Percentiles rank a stretch among this genome's conserved stretches.
Evolutionary conservation across 2,888 invertebrate genomes (phyloP).

Genomic region (Habroteleia sp.): DNA sequence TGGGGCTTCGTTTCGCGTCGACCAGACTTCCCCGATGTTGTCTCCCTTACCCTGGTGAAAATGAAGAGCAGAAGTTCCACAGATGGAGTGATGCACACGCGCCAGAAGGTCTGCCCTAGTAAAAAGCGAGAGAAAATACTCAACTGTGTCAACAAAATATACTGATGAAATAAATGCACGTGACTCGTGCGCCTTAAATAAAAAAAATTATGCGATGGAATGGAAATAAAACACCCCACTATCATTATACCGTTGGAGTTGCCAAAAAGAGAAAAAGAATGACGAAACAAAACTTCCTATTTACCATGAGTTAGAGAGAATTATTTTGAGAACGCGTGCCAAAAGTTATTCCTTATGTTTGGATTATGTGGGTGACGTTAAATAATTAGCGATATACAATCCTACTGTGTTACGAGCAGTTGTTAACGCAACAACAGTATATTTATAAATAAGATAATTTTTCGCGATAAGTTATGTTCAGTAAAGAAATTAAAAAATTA

Average conservation of each 20-base stretch:
- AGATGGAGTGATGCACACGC: slow-evolving; percentile 32
- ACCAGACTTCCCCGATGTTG: slow-evolving; percentile 23
- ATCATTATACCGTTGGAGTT: not conserved
- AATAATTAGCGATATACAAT: not conserved
- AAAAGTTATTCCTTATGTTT: slow-evolving; percentile 8
- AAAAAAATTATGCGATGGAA: slow-evolving; percentile 18
- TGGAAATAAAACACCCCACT: slow-evolving; percentile 8
- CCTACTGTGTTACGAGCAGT: no score
- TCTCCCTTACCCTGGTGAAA: slow-evolving; percentile 28
- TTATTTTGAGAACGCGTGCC: slow-evolving; percentile 1
- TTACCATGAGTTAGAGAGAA: slow-evolving; percentile 1
- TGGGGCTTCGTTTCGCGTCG: slow-evolving; percentile 47
- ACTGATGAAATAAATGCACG: slow-evolving; percentile 32
- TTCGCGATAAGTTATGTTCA: no score
- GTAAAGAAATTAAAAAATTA: no score
- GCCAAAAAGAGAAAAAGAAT: not conserved
- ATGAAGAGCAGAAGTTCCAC: slow-evolving; percentile 40
- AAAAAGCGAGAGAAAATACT: slow-evolving; percentile 29
- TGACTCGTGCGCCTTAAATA: slow-evolving; percentile 6
- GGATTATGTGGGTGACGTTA: slow-evolving; percentile 1
- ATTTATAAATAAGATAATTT: no score
- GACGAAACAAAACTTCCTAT: not conserved
- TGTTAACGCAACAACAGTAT: no score
- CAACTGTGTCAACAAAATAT: slow-evolving; percentile 35
- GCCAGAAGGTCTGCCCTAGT: slow-evolving; percentile 31